Evolutionary conservation across 1,140 invertebrate genomes (phyloP), one percentile per base, ranked within the genome.

Genomic region (Saxidomus purpurata): DNA sequence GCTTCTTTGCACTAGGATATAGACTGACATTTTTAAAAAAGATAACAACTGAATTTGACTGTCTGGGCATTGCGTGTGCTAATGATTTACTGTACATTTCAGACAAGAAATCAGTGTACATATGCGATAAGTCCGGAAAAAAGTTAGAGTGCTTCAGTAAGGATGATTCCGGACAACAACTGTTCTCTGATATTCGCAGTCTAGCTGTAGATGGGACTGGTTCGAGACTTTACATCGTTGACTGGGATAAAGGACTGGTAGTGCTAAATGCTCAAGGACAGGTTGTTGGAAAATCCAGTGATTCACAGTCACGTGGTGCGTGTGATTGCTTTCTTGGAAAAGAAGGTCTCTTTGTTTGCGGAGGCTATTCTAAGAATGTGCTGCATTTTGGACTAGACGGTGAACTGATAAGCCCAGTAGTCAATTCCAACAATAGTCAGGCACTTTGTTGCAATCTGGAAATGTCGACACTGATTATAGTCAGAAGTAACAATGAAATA

Each of bases 371-470:
- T 19, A n/a, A 55, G 2, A 55, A 55, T 55, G 52, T 55, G 52
- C 52, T 55, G 17, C 67, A 71, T 31, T 71, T 71, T 71, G 67
- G 67, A 40, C 67, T 13, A 15, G 19, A 71, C 6, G 67, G 67
- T 1, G 34, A 71, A 8, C 67, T 71, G 31, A n/a, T 71, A 38
- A 34, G 67, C 6, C 34, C 36, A 28, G 67, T 71, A 15, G 43
- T 43, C 15, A 43, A 43, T 8, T 4, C 11, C 15, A 2, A 9
- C 3, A 43, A 43, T 43, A 13, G 15, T 38, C 2, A 8, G 22
- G 67, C 67, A 71, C 19, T 71, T 28, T 71, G 67, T 38, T 71
- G 67, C 34, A 71, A 71, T 71, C 67, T 2, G 22, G 3, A 71
- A 17, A 71, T 71, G 67, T 38, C 67, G 28, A 71, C 36, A 15